These are phyloP conservation scores for Dyspetes luteomarginatus DNA, from an alignment of 2,888 invertebrate genomes.

Conservation along the genomic window DNA sequence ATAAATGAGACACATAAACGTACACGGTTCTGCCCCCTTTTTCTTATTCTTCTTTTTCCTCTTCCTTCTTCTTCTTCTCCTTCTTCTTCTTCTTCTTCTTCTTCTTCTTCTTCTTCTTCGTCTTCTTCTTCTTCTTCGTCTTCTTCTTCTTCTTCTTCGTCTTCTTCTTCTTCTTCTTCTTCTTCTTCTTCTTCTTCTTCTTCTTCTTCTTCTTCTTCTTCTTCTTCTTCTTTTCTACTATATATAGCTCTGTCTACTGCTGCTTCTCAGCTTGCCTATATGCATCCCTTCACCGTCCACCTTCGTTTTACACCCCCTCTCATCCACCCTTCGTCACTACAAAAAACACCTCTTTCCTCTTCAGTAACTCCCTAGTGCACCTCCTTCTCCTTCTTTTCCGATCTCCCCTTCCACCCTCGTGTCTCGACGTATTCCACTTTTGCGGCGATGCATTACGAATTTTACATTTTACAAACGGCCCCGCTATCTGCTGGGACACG, in stretches of 20 bases:
- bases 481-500: slow-evolving; percentile 79
- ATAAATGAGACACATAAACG: slow-evolving; percentile 83
- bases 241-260: slow-evolving; percentile 38
- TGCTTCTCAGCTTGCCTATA: slow-evolving; percentile 42
- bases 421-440: slow-evolving; percentile 82
- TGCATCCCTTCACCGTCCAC: slow-evolving; percentile 37
- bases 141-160: slow-evolving; percentile 59
- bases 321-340: slow-evolving; percentile 58
- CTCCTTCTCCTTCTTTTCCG: slow-evolving; percentile 55
- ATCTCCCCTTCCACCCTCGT: slow-evolving; percentile 69
- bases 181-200: slow-evolving; percentile 17
- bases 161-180: slow-evolving; percentile 46
- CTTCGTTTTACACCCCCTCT: slow-evolving; percentile 48
- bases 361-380: slow-evolving; percentile 50
- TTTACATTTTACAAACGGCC: slow-evolving; percentile 81
- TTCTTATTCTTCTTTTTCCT: slow-evolving; percentile 36
- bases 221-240: background rate
- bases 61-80: slow-evolving; percentile 12
- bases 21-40: slow-evolving; percentile 76
- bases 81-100: slow-evolving; percentile 22
- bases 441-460: slow-evolving; percentile 82
- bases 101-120: too few relatives aligned
- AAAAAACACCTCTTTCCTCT: slow-evolving; percentile 62
- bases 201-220: slow-evolving; percentile 17
- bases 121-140: slow-evolving; percentile 14